These are phyloP conservation scores for Chionis minor DNA, from an alignment of 2,113 vertebrate species.

Conservation along the genomic window DNA sequence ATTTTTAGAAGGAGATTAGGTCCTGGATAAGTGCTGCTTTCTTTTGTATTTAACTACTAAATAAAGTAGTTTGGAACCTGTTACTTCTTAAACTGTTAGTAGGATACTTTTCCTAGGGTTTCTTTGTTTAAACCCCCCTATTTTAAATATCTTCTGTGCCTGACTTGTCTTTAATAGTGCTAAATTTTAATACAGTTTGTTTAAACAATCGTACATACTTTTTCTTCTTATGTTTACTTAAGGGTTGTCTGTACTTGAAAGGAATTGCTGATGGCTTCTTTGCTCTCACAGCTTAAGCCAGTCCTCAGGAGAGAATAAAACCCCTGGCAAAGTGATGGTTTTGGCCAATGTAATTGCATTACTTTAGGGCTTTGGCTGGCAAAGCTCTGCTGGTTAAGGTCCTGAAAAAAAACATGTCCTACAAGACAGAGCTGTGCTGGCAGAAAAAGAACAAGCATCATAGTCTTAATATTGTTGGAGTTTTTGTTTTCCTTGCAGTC, in stretches of 20 bases:
- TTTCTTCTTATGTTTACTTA: not conserved
- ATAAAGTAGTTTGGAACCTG: not conserved
- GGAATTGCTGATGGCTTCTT: not conserved
- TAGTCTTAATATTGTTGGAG: constrained; percentile 3
- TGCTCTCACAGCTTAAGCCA: not conserved
- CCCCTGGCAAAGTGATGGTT: constrained; percentile 14
- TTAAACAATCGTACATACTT: not conserved
- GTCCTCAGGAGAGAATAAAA: constrained; percentile 10
- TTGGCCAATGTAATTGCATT: constrained; percentile 28
- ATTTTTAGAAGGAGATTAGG: constrained; percentile 16
- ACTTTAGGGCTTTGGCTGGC: constrained; percentile 5
- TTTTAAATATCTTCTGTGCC: not conserved
- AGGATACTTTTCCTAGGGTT: not conserved
- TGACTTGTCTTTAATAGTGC: not conserved
- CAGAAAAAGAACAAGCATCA: not conserved
- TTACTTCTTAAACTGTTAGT: not conserved
- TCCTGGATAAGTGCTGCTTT: not conserved
- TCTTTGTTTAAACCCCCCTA: rapidly evolving
- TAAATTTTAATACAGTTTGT: not conserved
- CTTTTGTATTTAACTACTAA: not conserved
- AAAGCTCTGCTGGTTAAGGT: not conserved
- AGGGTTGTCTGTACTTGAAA: constrained; percentile 4
- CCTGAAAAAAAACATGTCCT: not conserved
- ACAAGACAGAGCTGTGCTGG: not conserved
- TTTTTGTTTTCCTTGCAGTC: constrained; percentile 20